A percentile compares a stretch with the other conserved stretches of the same genome.
Evolutionary conservation across 2,888 invertebrate species (phyloP).

Genomic region (Eristalis pertinax): DNA sequence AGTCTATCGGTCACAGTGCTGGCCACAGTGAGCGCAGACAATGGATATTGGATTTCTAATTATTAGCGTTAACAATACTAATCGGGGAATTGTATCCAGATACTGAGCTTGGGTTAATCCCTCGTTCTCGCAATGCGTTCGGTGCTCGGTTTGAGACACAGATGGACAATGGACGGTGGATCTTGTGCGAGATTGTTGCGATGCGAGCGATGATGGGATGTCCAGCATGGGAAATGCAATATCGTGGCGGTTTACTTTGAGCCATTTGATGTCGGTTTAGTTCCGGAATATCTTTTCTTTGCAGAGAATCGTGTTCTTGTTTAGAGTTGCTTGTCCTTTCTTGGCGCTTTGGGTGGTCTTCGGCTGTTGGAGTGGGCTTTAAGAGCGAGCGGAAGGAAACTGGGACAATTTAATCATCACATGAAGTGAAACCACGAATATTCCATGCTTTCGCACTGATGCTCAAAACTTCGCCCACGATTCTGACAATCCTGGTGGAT

Average conservation of each 20-base stretch:
- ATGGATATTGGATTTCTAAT: slow-evolving; percentile 56
- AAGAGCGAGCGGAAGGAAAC: too few species aligned
- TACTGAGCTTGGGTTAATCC: background rate
- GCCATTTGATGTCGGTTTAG: background rate
- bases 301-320: background rate
- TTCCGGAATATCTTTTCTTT: background rate
- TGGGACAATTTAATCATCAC: too few species aligned
- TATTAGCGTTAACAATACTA: slow-evolving; percentile 66
- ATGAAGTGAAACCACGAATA: too few species aligned
- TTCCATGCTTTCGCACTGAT: too few species aligned
- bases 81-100: slow-evolving; percentile 27
- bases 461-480: too few species aligned
- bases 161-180: background rate
- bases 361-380: too few species aligned
- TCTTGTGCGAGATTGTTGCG: background rate
- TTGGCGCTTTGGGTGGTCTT: too few species aligned
- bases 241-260: background rate
- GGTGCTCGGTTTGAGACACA: too few species aligned
- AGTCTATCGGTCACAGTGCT: slow-evolving; percentile 33
- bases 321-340: background rate
- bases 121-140: background rate
- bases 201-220: background rate
- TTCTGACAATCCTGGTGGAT: too few species aligned
- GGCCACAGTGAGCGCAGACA: slow-evolving; percentile 19
- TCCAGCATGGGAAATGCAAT: background rate